phyloP scores from a whole-genome alignment of 2,888 invertebrate species.

The Hedya salicella region DNA sequence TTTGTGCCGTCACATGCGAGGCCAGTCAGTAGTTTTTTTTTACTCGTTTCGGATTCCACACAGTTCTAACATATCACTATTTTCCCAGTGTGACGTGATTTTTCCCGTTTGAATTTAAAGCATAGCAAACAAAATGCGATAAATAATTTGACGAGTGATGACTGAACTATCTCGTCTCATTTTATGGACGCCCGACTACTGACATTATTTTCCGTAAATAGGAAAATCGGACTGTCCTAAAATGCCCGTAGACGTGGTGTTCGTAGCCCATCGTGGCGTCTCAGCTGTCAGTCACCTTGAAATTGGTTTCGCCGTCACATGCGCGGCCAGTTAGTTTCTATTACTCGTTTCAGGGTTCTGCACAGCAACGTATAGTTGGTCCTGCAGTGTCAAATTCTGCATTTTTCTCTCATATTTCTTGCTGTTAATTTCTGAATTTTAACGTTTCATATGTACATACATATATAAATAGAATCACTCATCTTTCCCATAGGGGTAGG shows the following conservation, averaged over 20 bases:
- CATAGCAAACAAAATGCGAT: too few species aligned
- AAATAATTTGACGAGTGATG: too few species aligned
- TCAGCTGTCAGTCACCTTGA: conserved; percentile 37
- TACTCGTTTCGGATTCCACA: conserved; percentile 6
- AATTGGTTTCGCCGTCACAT: conserved; percentile 28
- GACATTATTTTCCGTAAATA: too few species aligned
- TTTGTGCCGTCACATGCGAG: conserved; percentile 11
- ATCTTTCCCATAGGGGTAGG: too few species aligned
- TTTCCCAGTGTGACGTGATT: too few species aligned
- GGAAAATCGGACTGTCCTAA: background rate
- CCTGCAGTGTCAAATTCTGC: background rate
- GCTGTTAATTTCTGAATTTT: too few species aligned
- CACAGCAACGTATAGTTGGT: background rate
- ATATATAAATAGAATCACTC: too few species aligned
- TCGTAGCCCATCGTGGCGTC: conserved; percentile 2
- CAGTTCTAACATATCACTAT: too few species aligned
- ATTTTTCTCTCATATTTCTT: background rate
- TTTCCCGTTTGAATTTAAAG: too few species aligned
- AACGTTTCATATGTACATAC: too few species aligned
- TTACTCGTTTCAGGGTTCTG: conserved; percentile 11
- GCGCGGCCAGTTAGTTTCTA: conserved; percentile 16
- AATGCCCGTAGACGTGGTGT: background rate
- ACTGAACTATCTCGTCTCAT: too few species aligned
- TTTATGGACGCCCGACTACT: too few species aligned
- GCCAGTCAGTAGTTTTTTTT: conserved; percentile 22